phyloP scores from a whole-genome alignment of 1,140 invertebrate genomes.

The Trinorchestia longiramus region DNA sequence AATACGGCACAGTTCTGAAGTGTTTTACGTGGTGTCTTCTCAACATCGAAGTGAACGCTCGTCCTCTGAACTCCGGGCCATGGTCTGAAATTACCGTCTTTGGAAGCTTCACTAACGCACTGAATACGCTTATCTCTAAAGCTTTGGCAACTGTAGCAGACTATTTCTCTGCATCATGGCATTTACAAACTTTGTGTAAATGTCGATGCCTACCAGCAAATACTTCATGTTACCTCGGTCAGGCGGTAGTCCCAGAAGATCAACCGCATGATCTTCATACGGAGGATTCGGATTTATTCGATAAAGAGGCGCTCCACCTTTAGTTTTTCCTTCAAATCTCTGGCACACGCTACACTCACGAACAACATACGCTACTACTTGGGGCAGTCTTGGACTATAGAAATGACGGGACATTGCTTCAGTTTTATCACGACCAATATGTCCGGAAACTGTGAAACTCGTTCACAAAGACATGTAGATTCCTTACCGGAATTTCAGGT shows the following conservation, averaged over 20 bases:
- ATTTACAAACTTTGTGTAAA: not conserved
- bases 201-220: not conserved
- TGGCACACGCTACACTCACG: not conserved
- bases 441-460: no score
- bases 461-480: no score
- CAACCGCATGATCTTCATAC: not conserved
- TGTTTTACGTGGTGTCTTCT: not conserved
- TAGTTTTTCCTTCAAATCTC: not conserved
- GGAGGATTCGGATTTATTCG: not conserved
- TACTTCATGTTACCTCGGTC: not conserved
- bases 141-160: not conserved
- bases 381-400: not conserved
- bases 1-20: not conserved
- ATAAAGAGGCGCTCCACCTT: not conserved
- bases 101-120: not conserved
- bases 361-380: not conserved
- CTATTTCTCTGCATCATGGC: not conserved
- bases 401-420: not conserved
- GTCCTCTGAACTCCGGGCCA: not conserved
- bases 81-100: not conserved
- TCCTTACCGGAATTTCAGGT: no score
- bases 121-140: not conserved
- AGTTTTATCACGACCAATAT: constrained; percentile 3
- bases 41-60: not conserved
- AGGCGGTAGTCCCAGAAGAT: not conserved